Base-by-base conservation (phyloP, 2,113 vertebrate genomes). In the Xiphias gladius region DNA sequence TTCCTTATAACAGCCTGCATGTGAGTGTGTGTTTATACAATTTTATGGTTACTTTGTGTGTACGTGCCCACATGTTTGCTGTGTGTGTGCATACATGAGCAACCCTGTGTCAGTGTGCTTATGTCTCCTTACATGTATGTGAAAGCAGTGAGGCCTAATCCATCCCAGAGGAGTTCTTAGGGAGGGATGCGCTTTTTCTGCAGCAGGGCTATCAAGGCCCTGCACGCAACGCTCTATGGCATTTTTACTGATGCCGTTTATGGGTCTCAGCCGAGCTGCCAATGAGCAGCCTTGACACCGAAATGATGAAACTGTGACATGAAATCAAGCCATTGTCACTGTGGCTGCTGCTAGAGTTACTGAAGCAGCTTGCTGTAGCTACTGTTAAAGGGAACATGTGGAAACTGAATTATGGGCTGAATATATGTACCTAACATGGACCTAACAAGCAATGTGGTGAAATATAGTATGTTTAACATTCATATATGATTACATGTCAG, bases 291-390 rank as follows among this genome's bases (percentile, higher is more conserved):
- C 88, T 83, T 87, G 87, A 91, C 89, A 87, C 69, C 32, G 43
- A 71, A 79, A 90, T 91, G 88, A 92, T 93, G 91, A 87, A 91
- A 92, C 79, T 79, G 72, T 90, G 87, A 83, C 86, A 83, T 68
- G 80, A 87, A 86, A 83, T 88, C 76, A 86, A 77, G 68, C 48
- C 61, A 28, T 54, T 76, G 77, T 80, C 90, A 73, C 59, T 7
- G 9, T 17, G 32, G 62, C 54, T 24, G n/a, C 62, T 32, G 79
- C 59, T 41, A n/a, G 63, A 63, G 78, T 67, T 64, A 37, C 28
- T 78, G 76, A 62, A 62, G 86, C 54, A 50, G 69, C 57, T 80
- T 61, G 32, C 39, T 54, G 37, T 20, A 77, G 83, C 7, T 28
- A 12, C 48, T 59, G 22, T 75, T 35, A 41, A 83, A 76, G 50